Base-by-base conservation (phyloP, 2,113 vertebrate genomes). In the Ondatra zibethicus region DNA sequence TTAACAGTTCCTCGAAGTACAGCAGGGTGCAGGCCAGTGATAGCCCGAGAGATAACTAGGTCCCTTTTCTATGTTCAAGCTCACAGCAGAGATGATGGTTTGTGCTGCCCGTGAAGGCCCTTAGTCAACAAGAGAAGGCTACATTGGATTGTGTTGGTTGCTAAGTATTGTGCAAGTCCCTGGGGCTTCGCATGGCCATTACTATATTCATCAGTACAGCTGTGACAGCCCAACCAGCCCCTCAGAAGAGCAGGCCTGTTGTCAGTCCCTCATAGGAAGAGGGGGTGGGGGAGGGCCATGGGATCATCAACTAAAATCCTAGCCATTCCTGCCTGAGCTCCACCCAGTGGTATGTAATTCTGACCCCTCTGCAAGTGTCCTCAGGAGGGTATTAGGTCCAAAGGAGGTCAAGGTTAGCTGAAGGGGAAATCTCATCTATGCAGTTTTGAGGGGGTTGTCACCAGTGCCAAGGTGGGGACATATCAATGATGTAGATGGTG, bases 1-100 rank as follows among this genome's bases (percentile, higher is more conserved):
- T 93, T 93, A 96, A 95, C 65, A 95, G 91, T 21, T 90, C 84
- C 84, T 80, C 2, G 39, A 77, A 76, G 68, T 80, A 76, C 47
- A 52, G 68, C n/a, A 42, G 66, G 14, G 76, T 47, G 50, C 9
- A 0, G 68, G 42, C n/a, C 68, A 73, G 0, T 3, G 61, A 61
- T 4, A n/a, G 33, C 73, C 91, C 5, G 45, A 36, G 52, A 7
- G 7, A 21, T 29, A 5, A 65, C 47, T 3, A 27, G 55, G 80
- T 33, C 58, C 27, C 27, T 66, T 52, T 65, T 68, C 39, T 13
- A 50, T 36, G 13, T 31, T 7, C 11, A 5, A 55, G 68, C 27
- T 4, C 12, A 11, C 1, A 13, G 58, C 39, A n/a, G 31, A 75
- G 61, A 76, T 11, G 5, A 17, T 13, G 66, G 77, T 31, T 78